A percentile compares a stretch with the other conserved stretches of the same genome.
Conservation (phyloP, 2,113 vertebrate species). For the Neolamprologus longior region DNA sequence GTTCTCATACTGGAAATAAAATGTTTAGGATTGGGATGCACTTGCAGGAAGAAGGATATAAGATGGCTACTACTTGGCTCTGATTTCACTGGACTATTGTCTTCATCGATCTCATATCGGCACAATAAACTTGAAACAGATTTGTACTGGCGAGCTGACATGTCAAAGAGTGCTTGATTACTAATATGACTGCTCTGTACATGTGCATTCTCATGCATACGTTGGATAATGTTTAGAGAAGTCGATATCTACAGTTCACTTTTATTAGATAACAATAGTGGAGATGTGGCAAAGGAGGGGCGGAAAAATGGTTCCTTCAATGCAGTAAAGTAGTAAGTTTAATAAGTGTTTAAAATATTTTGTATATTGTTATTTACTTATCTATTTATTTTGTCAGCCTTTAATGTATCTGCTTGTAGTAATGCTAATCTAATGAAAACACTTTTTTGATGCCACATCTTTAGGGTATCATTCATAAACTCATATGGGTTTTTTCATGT, state of each 20-base stretch:
- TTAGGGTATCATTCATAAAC: not conserved
- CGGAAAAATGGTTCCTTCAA: not conserved
- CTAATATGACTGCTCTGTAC: not conserved
- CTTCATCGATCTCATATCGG: not conserved
- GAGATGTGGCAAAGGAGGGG: not conserved
- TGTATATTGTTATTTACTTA: not conserved
- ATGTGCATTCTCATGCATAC: not conserved
- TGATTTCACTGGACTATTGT: not conserved
- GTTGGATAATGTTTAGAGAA: not conserved
- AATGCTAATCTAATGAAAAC: not conserved
- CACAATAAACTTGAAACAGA: not conserved
- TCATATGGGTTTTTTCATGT: not conserved
- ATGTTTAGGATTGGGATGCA: not conserved
- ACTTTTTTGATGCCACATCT: not conserved
- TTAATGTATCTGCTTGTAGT: not conserved
- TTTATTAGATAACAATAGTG: not conserved
- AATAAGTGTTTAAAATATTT: not conserved
- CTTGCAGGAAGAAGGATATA: not conserved
- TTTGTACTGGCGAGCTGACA: not conserved
- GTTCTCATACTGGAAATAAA: not conserved
- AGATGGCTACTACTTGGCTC: not conserved
- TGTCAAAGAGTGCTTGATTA: not conserved
- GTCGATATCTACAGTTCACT: not conserved
- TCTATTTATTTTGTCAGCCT: not conserved
- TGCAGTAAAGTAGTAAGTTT: not conserved